A percentile compares a stretch with the other conserved stretches of the same genome.
Conservation (phyloP, 2,113 vertebrate species). For the Eretmochelys imbricata region DNA sequence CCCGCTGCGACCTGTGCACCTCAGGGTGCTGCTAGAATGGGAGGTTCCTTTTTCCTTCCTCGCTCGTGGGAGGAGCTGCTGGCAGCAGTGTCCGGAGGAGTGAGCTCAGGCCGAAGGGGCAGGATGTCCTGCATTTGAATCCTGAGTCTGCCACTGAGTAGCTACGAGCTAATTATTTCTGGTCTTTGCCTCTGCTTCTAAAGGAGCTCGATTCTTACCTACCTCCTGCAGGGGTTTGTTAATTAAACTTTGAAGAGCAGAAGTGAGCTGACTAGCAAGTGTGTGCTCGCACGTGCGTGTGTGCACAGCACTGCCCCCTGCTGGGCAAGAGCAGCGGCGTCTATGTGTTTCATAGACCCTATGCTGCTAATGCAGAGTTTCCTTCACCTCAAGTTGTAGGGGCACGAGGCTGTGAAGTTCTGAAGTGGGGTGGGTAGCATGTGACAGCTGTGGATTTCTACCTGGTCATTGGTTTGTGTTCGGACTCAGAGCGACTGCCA, state of each 20-base stretch:
- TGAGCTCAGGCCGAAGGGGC: not conserved
- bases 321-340: not conserved
- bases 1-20: not conserved
- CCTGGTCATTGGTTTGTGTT: too few species aligned
- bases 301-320: not conserved
- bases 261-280: not conserved
- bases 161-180: not conserved
- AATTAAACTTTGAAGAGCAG: too few species aligned
- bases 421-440: not conserved
- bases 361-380: not conserved
- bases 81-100: not conserved
- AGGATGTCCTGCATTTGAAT: not conserved
- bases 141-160: not conserved
- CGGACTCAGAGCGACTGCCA: not conserved
- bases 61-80: rapidly evolving
- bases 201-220: not conserved
- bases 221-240: not conserved
- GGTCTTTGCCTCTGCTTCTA: not conserved
- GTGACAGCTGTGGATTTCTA: not conserved
- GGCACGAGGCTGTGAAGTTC: not conserved
- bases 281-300: rapidly evolving
- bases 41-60: not conserved
- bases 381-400: not conserved
- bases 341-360: not conserved
- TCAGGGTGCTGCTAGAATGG: not conserved